Base-by-base conservation (phyloP, 2,113 vertebrate genomes). In the Daphoenositta chrysoptera region DNA sequence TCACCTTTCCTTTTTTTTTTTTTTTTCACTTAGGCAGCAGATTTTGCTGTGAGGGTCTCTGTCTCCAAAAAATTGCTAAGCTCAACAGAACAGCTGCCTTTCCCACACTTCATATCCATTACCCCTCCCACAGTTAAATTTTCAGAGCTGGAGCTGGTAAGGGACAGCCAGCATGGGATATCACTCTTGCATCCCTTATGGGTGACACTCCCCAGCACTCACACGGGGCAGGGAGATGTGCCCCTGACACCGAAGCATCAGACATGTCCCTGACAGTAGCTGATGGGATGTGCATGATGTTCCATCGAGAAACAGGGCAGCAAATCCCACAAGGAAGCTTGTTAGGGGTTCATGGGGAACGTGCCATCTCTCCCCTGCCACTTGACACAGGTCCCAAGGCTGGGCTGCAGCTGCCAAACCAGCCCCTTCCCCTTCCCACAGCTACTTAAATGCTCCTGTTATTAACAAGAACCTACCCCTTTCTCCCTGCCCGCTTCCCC, bases 401-500 rank as follows among this genome's bases (percentile, higher is more conserved):
- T 31, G 58, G 23, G 22, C 27, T 95, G 61, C 54, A 70, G 87
- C 73, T 94, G 83, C 75, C 87, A 90, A 94, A 75, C 58, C 86
- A 87, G 28, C 50, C 69, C 81, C 58, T 92, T 93, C 54, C 56
- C 80, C 60, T 93, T 54, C 63, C 71, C 1, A 0, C 54, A 90
- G 82, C 87, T 96, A 91, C 94, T 95, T 94, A 92, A 94, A 90
- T 56, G 37, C 68, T 95, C 63, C 80, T 72, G 72, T 78, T 94
- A 91, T 87, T 92, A 92, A 82, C 87, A 94, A 71, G 2, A 68
- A 23, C 30, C 47, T 83, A 78, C 28, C 42, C 37, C 15, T 15
- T 63, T 33, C 50, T 47, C 69, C 35, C 44, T 7, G 10, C 30
- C 7, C 0, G 2, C 33, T 92, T 69, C 50, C 72, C 33, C n/a